Evolutionary conservation across 2,113 vertebrate genomes (phyloP).

Genomic region (Lophotis ruficrista): DNA sequence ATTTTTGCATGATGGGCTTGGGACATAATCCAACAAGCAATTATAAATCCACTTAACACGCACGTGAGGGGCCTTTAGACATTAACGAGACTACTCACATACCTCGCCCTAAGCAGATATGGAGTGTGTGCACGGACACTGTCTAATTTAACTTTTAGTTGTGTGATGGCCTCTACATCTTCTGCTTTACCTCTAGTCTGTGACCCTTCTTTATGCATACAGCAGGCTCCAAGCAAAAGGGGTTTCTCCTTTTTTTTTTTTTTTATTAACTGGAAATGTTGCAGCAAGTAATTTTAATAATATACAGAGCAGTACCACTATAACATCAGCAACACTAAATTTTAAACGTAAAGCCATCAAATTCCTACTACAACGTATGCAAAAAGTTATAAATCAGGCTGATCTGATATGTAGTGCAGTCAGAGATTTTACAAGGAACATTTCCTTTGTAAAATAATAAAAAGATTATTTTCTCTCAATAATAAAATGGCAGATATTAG

Average conservation of each 20-base stretch:
- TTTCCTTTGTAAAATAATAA: not conserved
- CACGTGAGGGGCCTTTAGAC: not conserved
- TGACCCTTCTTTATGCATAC: not conserved
- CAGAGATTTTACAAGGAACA: not conserved
- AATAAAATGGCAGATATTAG: not conserved
- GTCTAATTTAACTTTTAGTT: not conserved
- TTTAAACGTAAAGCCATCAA: not conserved
- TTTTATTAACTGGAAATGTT: not conserved
- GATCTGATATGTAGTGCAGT: not conserved
- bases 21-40: not conserved
- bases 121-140: not conserved
- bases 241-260: rapidly evolving
- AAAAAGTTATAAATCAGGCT: not conserved
- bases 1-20: not conserved
- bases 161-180: not conserved
- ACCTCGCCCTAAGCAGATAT: not conserved
- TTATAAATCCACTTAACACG: not conserved
- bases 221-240: not conserved
- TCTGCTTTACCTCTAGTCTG: not conserved
- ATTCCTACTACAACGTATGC: not conserved
- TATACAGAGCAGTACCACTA: not conserved
- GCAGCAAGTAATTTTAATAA: not conserved
- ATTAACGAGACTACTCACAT: not conserved
- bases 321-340: not conserved
- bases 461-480: not conserved